A percentile compares a stretch with the other conserved stretches of the same genome.
Conservation (phyloP, 1,140 invertebrate genomes). For the Mycetomoellerius zeteki region DNA sequence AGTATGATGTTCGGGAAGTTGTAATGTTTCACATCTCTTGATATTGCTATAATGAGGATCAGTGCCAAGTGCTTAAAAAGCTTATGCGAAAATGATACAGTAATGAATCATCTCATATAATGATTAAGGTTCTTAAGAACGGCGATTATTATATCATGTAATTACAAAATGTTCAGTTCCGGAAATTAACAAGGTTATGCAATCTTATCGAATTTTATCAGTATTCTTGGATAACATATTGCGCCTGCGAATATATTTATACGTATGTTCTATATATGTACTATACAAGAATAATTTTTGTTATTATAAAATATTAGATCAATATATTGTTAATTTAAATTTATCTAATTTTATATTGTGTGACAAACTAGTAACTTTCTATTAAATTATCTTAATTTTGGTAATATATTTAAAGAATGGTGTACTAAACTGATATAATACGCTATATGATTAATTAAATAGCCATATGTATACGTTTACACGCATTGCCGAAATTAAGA, state of each 20-base stretch:
- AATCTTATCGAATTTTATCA: slow-evolving; percentile 22
- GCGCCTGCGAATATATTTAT: background rate
- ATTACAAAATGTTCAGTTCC: slow-evolving; percentile 26
- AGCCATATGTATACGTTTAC: no score
- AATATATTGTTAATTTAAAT: background rate
- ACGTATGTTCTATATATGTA: background rate
- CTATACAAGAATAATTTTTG: background rate
- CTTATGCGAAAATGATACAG: background rate
- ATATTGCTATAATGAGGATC: background rate
- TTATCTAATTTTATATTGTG: background rate
- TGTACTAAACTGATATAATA: no score
- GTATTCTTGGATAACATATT: background rate
- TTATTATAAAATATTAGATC: background rate
- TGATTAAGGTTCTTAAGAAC: background rate
- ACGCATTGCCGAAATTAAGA: no score
- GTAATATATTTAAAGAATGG: no score
- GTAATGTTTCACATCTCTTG: background rate
- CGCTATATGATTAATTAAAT: no score
- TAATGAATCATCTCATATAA: slow-evolving; percentile 1
- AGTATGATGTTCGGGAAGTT: background rate
- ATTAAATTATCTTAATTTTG: no score
- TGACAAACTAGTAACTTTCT: background rate
- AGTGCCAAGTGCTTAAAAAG: background rate
- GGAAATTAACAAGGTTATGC: slow-evolving; percentile 34
- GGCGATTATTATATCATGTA: background rate